Conservation (phyloP, 2,113 vertebrate species). For the Carettochelys insculpta region DNA sequence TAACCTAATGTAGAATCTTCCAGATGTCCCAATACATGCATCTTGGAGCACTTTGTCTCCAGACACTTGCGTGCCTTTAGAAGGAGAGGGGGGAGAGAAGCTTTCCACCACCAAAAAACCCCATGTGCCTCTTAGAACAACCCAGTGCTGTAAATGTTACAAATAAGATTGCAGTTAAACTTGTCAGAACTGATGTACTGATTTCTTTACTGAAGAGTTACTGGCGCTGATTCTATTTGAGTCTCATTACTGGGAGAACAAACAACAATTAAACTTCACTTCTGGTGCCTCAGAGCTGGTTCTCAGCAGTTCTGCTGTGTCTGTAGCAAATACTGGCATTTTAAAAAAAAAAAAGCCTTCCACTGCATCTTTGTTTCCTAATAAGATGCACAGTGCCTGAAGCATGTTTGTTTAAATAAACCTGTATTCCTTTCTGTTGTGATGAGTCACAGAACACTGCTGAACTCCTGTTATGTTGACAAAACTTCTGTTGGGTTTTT, state of each 20-base stretch:
- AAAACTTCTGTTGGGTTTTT: neutral
- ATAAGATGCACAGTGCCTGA: constrained; percentile 37
- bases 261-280: constrained; percentile 42
- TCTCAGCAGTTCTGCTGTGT: constrained; percentile 47
- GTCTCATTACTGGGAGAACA: neutral
- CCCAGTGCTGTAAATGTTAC: neutral
- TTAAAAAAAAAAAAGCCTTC: constrained; percentile 11
- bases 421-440: constrained; percentile 6
- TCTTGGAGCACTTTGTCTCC: neutral
- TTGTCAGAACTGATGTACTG: fast-evolving
- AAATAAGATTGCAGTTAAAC: neutral
- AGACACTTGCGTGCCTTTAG: neutral
- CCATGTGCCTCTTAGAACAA: neutral
- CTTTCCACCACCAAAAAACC: neutral
- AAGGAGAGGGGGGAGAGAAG: fast-evolving
- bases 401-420: constrained; percentile 17
- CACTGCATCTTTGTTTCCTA: constrained; percentile 13
- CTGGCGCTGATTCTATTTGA: neutral
- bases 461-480: constrained; percentile 32
- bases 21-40: neutral
- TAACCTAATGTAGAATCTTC: neutral
- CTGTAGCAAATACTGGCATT: constrained; percentile 6
- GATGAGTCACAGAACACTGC: constrained; percentile 28
- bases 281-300: constrained; percentile 60
- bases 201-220: neutral